Evolutionary conservation across 30 jellyfish, hydroid and myxozoan genomes (phyloP), one percentile per base, ranked within the genome.

Genomic region (Mastigias papua): DNA sequence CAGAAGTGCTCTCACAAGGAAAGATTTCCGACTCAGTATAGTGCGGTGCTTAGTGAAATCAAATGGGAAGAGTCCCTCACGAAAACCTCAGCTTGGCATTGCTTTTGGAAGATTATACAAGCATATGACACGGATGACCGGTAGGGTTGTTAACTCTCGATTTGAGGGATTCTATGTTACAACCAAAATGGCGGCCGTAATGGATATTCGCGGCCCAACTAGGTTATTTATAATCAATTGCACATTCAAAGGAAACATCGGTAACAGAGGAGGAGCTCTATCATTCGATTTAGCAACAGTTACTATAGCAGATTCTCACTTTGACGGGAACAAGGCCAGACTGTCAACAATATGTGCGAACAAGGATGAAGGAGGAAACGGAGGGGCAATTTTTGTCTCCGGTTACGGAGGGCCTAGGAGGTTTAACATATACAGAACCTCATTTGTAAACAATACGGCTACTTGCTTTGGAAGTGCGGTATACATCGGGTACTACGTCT

Each of bases 201-300:
- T 65, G 76, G 48, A 65, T 16, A 31, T 65, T 26, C 0, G 22
- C 8, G 37, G 49, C 10, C 0, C 0, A 31, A 0, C 76, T 19
- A 28, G 23, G 4, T 19, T 25, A 4, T 26, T 10, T 0, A 65
- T 65, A 16, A 28, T 37, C 23, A 65, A 65, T 46, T 26, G 49
- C 49, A 65, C 76, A 28, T 69, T 69, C 58, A 69, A 23, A 20
- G 54, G 54, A 5, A 69, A 69, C 30, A 9, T 48, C 27, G 58
- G 80, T 27, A 17, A n/a, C 61, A 15, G 22, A 8, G 80, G 80
- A 27, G 80, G 80, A 69, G 80, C 80, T 1, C 2, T 69, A 21
- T 16, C 20, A 1, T 29, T 69, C 54, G n/a, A 69, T 0, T 29
- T 0, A 4, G 16, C 0, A 1, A 1, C 4, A 7, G 9, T 35